A percentile compares a stretch with the other conserved stretches of the same genome.
phyloP scores from a whole-genome alignment of 1,140 invertebrate genomes.

The Procambarus virginalis region DNA sequence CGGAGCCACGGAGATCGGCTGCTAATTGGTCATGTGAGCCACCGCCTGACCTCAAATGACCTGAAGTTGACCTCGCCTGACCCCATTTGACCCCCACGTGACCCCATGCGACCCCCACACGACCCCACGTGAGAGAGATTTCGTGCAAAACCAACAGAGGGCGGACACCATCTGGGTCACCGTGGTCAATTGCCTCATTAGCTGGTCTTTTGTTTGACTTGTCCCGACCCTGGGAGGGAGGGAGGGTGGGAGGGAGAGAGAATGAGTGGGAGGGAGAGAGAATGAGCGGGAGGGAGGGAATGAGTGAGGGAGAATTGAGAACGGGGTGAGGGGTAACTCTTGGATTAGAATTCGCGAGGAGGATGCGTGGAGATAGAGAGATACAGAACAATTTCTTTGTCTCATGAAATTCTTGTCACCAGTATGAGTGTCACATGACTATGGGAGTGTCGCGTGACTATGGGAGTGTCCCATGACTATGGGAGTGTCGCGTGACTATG shows the following conservation, averaged over 20 bases:
- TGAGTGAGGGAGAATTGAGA: not conserved
- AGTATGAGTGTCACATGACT: too few species aligned
- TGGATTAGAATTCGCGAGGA: too few species aligned
- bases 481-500: too few species aligned
- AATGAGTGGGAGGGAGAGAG: not conserved
- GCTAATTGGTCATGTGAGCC: conserved; percentile 36
- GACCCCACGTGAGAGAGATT: not conserved
- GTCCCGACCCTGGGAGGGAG: not conserved
- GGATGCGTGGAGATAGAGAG: too few species aligned
- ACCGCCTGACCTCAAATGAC: not conserved
- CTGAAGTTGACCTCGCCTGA: not conserved
- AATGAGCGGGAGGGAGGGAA: not conserved
- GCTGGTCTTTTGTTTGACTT: conserved; percentile 1
- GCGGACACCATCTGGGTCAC: not conserved
- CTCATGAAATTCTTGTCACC: too few species aligned
- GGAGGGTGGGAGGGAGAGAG: not conserved
- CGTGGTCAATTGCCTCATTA: conserved; percentile 37
- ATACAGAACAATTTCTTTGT: too few species aligned
- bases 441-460: too few species aligned
- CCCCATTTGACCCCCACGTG: not conserved
- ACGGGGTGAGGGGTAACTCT: too few species aligned
- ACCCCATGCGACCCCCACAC: not conserved
- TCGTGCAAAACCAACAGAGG: conserved; percentile 1
- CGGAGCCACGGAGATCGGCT: not conserved
- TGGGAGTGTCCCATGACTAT: too few species aligned